Evolutionary conservation across 2,888 invertebrate species (phyloP).

Genomic region (Eupithecia centaureata): DNA sequence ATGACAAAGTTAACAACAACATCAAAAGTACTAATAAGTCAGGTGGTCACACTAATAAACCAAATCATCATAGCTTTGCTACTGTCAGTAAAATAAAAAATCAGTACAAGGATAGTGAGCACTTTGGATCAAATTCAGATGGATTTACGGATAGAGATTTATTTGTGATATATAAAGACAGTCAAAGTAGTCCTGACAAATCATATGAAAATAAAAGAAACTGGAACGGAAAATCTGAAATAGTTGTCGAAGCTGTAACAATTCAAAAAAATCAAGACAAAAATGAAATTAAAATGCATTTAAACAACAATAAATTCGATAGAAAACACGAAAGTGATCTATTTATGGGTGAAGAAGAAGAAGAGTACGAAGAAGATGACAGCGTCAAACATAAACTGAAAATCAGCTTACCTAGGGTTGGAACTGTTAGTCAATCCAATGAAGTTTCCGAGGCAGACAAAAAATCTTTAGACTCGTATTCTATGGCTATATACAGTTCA

Average conservation of each 20-base stretch:
- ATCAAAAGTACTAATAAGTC: slow-evolving; percentile 39
- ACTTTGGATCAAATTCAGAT: slow-evolving; percentile 44
- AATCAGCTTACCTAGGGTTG: slow-evolving; percentile 60
- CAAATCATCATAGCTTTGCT: slow-evolving; percentile 33
- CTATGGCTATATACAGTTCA: slow-evolving; percentile 48
- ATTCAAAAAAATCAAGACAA: slow-evolving; percentile 33
- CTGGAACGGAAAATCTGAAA: slow-evolving; percentile 42
- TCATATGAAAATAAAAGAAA: slow-evolving; percentile 41
- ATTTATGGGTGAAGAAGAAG: slow-evolving; percentile 40
- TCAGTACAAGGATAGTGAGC: slow-evolving; percentile 31
- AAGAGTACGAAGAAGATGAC: slow-evolving; percentile 48
- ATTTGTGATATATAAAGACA: slow-evolving; percentile 67
- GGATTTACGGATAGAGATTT: slow-evolving; percentile 60
- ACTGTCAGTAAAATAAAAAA: slow-evolving; percentile 30
- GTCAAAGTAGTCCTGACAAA: slow-evolving; percentile 50
- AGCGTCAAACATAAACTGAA: slow-evolving; percentile 57
- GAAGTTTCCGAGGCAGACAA: slow-evolving; percentile 56
- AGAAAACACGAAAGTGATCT: slow-evolving; percentile 33
- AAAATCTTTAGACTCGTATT: slow-evolving; percentile 54
- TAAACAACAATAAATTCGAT: slow-evolving; percentile 11
- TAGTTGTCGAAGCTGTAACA: slow-evolving; percentile 45
- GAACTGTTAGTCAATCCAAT: slow-evolving; percentile 51
- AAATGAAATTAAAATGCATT: slow-evolving; percentile 14
- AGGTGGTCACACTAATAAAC: slow-evolving; percentile 40
- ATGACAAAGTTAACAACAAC: slow-evolving; percentile 14